A percentile compares a stretch with the other conserved stretches of the same genome.
These are phyloP conservation scores for Dipus sagitta DNA, from an alignment of 2,797 vertebrate species.

Conservation along the genomic window DNA sequence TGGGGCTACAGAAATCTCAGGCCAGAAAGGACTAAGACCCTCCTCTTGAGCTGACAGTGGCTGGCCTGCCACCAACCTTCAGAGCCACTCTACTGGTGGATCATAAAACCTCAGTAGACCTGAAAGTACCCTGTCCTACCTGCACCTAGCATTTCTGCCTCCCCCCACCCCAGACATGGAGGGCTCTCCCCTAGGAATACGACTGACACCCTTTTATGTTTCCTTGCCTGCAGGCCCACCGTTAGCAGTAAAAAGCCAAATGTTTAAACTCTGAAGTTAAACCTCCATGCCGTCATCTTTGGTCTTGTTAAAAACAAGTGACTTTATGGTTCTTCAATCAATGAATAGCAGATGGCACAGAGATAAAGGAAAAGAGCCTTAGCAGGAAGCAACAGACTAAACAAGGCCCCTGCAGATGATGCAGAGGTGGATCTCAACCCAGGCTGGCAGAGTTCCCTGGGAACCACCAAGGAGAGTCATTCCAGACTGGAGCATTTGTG, in stretches of 20 bases:
- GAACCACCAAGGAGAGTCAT: background rate
- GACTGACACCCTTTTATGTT: background rate
- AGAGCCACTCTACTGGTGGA: background rate
- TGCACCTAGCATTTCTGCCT: background rate
- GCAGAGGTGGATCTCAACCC: background rate
- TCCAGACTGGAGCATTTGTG: background rate
- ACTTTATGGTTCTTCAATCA: conserved; percentile 58
- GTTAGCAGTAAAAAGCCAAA: conserved; percentile 48
- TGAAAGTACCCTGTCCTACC: background rate
- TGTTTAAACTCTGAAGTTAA: conserved; percentile 51
- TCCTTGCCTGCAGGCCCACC: background rate
- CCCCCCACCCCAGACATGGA: background rate
- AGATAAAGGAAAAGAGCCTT: conserved; percentile 34
- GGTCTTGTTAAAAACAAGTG: conserved; percentile 59
- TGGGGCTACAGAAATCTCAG: conserved; percentile 19
- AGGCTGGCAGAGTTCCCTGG: background rate
- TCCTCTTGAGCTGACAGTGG: background rate
- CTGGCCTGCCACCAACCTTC: background rate
- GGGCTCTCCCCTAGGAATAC: background rate
- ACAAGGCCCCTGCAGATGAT: background rate
- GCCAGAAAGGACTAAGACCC: conserved; percentile 44
- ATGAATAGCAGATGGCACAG: conserved; percentile 42
- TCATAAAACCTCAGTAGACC: background rate
- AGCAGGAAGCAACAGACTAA: conserved; percentile 40
- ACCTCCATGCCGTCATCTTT: conserved; percentile 8